These are phyloP conservation scores for Poecilia velifera DNA, from an alignment of 2,797 vertebrate species.

Conservation along the genomic window DNA sequence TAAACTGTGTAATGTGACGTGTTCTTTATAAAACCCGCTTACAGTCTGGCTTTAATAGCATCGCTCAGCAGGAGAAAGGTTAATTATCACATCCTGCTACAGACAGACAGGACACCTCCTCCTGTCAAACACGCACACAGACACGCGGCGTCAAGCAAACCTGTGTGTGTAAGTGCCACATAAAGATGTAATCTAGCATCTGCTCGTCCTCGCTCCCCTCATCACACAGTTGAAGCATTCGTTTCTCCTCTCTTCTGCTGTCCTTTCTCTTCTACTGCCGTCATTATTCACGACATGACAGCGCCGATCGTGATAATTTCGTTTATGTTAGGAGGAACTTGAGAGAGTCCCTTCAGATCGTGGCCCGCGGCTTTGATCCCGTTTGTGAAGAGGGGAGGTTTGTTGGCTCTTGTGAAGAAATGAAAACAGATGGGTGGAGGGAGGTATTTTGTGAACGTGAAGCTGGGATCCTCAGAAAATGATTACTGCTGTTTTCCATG, in stretches of 20 bases:
- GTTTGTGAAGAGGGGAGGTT: slow-evolving; percentile 45
- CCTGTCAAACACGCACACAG: slow-evolving; percentile 54
- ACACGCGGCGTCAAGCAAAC: slow-evolving; percentile 54
- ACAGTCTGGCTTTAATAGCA: slow-evolving; percentile 62
- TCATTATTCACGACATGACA: slow-evolving; percentile 9
- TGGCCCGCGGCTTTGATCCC: slow-evolving; percentile 35
- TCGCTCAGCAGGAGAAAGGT: slow-evolving; percentile 80
- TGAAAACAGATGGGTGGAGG: slow-evolving; percentile 56
- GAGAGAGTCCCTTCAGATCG: slow-evolving; percentile 35
- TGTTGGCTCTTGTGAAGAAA: slow-evolving; percentile 35
- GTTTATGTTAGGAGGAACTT: slow-evolving; percentile 29
- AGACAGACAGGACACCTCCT: slow-evolving; percentile 67
- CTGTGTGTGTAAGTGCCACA: slow-evolving; percentile 35
- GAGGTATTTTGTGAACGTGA: slow-evolving; percentile 54
- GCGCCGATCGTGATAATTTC: slow-evolving; percentile 16
- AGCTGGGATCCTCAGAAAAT: slow-evolving; percentile 37
- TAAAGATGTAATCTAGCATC: slow-evolving; percentile 61
- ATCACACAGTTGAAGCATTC: slow-evolving; percentile 22
- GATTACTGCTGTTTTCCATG: slow-evolving; percentile 54
- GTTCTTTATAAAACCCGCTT: slow-evolving; percentile 53
- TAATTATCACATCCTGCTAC: slow-evolving; percentile 79
- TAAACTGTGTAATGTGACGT: slow-evolving; percentile 56
- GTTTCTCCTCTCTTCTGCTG: slow-evolving; percentile 2
- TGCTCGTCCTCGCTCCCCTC: slow-evolving; percentile 61
- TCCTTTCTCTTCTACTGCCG: slow-evolving; percentile 5